phyloP scores from a whole-genome alignment of 2,797 vertebrate species.

The Malurus leucopterus region DNA sequence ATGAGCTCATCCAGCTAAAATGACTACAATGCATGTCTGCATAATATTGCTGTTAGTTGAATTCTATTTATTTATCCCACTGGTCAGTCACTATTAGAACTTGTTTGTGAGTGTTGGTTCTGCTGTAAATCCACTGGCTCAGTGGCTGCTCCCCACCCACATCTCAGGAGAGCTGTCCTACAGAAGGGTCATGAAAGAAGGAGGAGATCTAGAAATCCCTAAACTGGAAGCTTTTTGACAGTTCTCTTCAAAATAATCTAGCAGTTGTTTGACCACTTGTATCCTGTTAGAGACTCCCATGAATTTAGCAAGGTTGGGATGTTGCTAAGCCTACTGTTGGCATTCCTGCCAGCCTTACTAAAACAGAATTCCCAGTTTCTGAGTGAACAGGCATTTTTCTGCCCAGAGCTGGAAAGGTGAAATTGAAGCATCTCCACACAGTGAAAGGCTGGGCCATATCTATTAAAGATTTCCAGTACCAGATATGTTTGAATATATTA shows the following conservation, averaged over 20 bases:
- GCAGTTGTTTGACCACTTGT: neutral
- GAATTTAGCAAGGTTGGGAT: neutral
- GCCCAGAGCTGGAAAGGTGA: neutral
- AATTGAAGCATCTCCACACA: neutral
- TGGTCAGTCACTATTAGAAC: neutral
- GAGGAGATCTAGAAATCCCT: neutral
- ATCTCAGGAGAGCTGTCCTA: neutral
- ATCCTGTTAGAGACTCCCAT: neutral
- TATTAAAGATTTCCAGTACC: neutral
- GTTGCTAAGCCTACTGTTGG: neutral
- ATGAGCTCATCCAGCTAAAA: slow-evolving; percentile 37
- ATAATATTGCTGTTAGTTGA: neutral
- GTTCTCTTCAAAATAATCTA: neutral
- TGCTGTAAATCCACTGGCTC: neutral
- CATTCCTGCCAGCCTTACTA: neutral
- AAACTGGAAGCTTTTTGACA: neutral
- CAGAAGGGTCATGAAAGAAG: neutral
- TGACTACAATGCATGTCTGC: neutral
- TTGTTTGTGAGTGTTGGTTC: neutral
- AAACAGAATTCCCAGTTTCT: neutral
- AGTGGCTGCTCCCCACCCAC: neutral
- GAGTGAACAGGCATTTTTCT: neutral
- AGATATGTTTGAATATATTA: neutral
- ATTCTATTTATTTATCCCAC: slow-evolving; percentile 1
- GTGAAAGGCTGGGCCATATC: neutral